phyloP scores from a whole-genome alignment of 2,888 invertebrate species.

The Lepidocyrtinus sp. region DNA sequence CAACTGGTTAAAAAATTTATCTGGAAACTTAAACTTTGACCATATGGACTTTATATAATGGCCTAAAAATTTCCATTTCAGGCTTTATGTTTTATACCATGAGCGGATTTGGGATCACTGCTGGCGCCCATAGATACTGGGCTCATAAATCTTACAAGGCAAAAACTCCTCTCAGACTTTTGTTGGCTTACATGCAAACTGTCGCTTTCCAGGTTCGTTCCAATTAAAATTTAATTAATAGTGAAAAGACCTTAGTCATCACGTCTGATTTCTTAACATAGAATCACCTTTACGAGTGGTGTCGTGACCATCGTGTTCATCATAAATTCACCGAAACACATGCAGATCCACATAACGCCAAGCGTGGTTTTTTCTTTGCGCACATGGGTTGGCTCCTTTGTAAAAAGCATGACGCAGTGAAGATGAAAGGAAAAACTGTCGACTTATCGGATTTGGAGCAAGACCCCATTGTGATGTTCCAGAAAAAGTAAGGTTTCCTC shows the following conservation, averaged over 20 bases:
- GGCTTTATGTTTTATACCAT: slow-evolving; percentile 72
- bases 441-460: slow-evolving; percentile 90
- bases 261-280: background rate
- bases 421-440: slow-evolving; percentile 84
- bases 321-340: slow-evolving; percentile 95
- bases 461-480: slow-evolving; percentile 89
- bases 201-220: slow-evolving; percentile 76
- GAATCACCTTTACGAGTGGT: slow-evolving; percentile 22
- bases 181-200: slow-evolving; percentile 74
- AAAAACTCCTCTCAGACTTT: slow-evolving; percentile 73
- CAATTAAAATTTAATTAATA: slow-evolving; percentile 73
- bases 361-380: slow-evolving; percentile 94
- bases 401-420: slow-evolving; percentile 92
- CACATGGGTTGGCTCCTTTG: slow-evolving; percentile 96
- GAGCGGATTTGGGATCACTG: slow-evolving; percentile 76
- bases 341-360: slow-evolving; percentile 94
- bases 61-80: slow-evolving; percentile 9
- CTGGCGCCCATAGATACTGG: slow-evolving; percentile 77
- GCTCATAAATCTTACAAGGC: slow-evolving; percentile 76
- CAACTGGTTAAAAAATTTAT: background rate
- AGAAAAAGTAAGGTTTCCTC: slow-evolving; percentile 81
- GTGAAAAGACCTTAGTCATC: slow-evolving; percentile 71
- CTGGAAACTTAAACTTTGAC: background rate
- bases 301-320: slow-evolving; percentile 82
- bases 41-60: background rate